Base-by-base conservation (phyloP, 2,113 vertebrate species). In the Lagopus muta region DNA sequence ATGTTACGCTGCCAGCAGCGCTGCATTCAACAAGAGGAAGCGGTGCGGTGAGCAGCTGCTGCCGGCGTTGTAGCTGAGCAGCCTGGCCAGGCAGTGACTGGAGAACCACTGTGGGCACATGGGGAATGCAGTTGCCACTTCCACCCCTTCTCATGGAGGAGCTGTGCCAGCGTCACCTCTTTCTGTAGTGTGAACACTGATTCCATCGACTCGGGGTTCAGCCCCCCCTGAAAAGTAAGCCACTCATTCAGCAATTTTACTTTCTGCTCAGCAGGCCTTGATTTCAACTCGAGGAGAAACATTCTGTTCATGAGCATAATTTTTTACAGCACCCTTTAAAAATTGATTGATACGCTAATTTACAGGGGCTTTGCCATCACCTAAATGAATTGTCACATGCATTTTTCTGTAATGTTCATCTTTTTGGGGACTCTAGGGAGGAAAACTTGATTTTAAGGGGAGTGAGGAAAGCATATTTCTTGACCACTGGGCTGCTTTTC, bases 311-410 rank as follows among this genome's bases (percentile, higher is more conserved):
- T 30, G 32, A 79, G n/a, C 47, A 24, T 80, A 70, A 65, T 80
- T 71, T 92, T 87, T 70, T 93, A 69, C 77, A 92, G 60, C 86
- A 92, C 58, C 72, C 86, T 96, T 92, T 83, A 85, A 86, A 95
- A 95, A 90, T 50, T 45, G 64, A 86, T 91, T 83, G 57, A 54
- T 86, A 20, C 47, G 58, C 47, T 80, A 82, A 75, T 92, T 95
- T 95, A 72, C 81, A 89, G 86, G 76, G 34, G 3, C 36, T 89
- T 92, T 81, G 60, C 87, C 19, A 17, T 50, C 42, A 52, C 24
- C 21, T 47, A 82, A 86, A 61, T 65, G 73, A 78, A 34, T 86
- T 65, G n/a, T 57, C 80, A 91, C 87, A 72, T 79, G 47, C 27
- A 21, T 67, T 93, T 85, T 88, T 85, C 81, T 89, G 67, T 36